phyloP scores from a whole-genome alignment of 2,113 vertebrate genomes.

The Charadrius vociferus region DNA sequence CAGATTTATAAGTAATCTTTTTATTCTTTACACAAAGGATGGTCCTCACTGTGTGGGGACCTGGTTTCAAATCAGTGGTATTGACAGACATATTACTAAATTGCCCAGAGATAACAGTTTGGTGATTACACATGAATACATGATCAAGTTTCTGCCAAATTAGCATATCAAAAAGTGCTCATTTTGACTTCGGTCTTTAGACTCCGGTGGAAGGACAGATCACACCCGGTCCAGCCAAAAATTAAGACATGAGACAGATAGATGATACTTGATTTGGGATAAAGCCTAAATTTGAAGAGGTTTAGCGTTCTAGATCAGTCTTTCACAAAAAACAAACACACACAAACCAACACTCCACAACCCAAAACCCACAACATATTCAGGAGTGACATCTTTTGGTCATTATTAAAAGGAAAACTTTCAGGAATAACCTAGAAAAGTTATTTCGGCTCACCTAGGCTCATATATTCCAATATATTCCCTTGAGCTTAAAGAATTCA shows the following conservation, averaged over 20 bases:
- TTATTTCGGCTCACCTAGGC: not conserved
- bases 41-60: fast-evolving
- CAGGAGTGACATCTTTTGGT: not conserved
- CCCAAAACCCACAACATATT: not conserved
- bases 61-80: not conserved
- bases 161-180: not conserved
- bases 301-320: not conserved
- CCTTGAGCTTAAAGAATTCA: not conserved
- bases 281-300: not conserved
- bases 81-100: not conserved
- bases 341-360: not conserved
- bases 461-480: not conserved
- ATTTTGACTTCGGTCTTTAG: not conserved
- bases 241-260: fast-evolving
- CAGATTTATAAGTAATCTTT: not conserved
- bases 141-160: not conserved
- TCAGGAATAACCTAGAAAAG: not conserved
- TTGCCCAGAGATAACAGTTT: not conserved
- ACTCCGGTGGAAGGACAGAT: not conserved
- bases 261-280: not conserved
- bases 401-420: not conserved
- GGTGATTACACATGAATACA: not conserved
- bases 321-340: not conserved
- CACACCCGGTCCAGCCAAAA: not conserved
- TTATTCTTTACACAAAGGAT: not conserved